Base-by-base conservation (phyloP, 2,888 invertebrate species). In the Anthophora plumipes region DNA sequence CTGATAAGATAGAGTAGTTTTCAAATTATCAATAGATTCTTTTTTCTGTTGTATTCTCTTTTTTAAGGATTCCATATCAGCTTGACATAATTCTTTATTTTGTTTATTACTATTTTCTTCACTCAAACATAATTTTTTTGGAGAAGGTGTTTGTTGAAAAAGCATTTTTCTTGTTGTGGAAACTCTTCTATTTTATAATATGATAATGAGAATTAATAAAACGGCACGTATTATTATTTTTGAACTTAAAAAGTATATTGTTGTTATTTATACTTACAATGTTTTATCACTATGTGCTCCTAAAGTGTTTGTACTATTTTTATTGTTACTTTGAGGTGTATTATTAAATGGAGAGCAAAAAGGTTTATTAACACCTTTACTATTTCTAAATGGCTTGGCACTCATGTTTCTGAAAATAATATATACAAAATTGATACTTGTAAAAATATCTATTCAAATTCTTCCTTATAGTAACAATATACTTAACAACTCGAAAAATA, bases 41-140 rank as follows among this genome's bases (percentile, higher is more conserved):
- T 94, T 94, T 85, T 95, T 95, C 3, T 85, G 88, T 74, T 93
- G 92, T 78, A 95, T 94, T 70, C 94, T 91, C 1, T 91, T 91
- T 88, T 92, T 94, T 2, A 95, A 76, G 7, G 93, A 92, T 31
- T 94, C 94, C 22, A 95, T 93, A 78, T 95, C 94, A 83, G 89
- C 93, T 71, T 93, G 93, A 57, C 37, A 59, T 25, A 80, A 52
- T 11, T 50, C 22, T 54, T 52, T 37, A 22, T 68, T 43, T 31
- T 52, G 31, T 25, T 77, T 69, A 1, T 63, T 22, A 25, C 41
- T 54, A 20, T 70, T 43, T 48, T 77, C 75, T 14, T 70, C 14
- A 17, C 79, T 78, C 43, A 84, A 72, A 66, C 84, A 37, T 75
- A 59, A 43, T 50, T 78, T 81, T 83, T 84, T 87, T 52, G 60